These are phyloP conservation scores for Bombus fervidus DNA, from an alignment of 1,140 invertebrate species.

Conservation along the genomic window DNA sequence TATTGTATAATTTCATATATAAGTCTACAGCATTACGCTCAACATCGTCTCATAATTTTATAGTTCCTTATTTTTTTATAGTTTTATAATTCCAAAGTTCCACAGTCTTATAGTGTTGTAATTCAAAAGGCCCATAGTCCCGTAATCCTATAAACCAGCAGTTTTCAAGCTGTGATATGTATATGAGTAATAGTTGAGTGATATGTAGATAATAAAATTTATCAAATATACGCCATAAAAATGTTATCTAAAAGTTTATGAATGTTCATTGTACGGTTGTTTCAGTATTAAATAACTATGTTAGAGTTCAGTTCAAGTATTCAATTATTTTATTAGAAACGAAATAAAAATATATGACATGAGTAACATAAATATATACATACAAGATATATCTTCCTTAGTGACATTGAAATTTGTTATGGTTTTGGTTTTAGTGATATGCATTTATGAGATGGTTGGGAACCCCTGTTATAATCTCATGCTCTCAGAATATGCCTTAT, in stretches of 20 bases:
- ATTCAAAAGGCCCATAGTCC: background rate
- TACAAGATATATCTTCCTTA: too few relatives aligned
- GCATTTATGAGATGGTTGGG: too few relatives aligned
- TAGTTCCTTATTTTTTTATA: background rate
- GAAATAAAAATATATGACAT: background rate
- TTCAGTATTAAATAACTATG: too few relatives aligned
- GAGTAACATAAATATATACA: background rate
- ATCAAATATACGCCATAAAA: too few relatives aligned
- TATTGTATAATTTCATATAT: background rate
- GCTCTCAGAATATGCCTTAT: too few relatives aligned
- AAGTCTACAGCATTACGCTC: background rate
- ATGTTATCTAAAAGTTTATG: too few relatives aligned
- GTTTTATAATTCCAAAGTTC: background rate
- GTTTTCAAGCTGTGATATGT: background rate
- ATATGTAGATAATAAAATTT: background rate
- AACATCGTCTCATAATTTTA: background rate
- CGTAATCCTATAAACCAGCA: background rate
- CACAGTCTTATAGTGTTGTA: background rate
- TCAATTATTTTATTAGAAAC: background rate
- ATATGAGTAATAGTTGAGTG: background rate
- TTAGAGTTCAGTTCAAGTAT: background rate
- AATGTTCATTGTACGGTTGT: too few relatives aligned
- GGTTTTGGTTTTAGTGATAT: too few relatives aligned
- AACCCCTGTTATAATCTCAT: too few relatives aligned
- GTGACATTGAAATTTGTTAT: too few relatives aligned